These are phyloP conservation scores for Leptinotarsa undecemlineata DNA, from an alignment of 1,140 invertebrate species.

Conservation along the genomic window DNA sequence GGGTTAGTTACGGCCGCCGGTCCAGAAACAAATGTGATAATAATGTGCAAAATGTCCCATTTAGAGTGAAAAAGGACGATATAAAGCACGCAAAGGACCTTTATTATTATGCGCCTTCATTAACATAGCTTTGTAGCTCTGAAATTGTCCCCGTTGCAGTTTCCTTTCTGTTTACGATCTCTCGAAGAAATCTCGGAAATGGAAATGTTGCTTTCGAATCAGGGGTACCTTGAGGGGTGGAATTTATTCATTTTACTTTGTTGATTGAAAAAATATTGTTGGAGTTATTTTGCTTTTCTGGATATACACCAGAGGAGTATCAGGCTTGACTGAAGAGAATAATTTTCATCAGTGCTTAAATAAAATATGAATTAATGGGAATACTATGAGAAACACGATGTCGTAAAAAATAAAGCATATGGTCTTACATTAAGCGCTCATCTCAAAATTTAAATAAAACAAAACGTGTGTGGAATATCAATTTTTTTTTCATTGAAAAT, in stretches of 20 bases:
- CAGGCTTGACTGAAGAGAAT: no score
- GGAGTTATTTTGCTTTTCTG: neutral
- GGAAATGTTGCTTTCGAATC: neutral
- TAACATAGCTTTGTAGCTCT: conserved; percentile 8
- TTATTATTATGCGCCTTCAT: conserved; percentile 5
- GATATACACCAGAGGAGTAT: neutral
- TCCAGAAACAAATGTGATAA: conserved; percentile 3
- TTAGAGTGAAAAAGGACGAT: neutral
- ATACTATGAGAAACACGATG: no score
- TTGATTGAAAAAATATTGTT: neutral
- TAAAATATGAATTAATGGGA: no score
- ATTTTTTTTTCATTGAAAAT: no score
- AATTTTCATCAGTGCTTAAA: no score
- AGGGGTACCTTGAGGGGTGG: neutral
- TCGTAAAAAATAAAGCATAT: no score
- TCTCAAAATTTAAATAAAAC: no score
- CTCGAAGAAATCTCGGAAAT: conserved; percentile 5
- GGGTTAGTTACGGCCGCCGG: neutral
- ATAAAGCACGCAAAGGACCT: conserved; percentile 2
- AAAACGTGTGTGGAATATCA: no score
- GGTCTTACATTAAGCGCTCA: no score
- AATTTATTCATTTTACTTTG: neutral
- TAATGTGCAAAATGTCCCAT: conserved; percentile 2
- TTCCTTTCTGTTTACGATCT: neutral
- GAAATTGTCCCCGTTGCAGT: neutral